Evolutionary conservation across 2,888 invertebrate species (phyloP), one percentile per base, ranked within the genome.

Genomic region (Agrochola circellaris): DNA sequence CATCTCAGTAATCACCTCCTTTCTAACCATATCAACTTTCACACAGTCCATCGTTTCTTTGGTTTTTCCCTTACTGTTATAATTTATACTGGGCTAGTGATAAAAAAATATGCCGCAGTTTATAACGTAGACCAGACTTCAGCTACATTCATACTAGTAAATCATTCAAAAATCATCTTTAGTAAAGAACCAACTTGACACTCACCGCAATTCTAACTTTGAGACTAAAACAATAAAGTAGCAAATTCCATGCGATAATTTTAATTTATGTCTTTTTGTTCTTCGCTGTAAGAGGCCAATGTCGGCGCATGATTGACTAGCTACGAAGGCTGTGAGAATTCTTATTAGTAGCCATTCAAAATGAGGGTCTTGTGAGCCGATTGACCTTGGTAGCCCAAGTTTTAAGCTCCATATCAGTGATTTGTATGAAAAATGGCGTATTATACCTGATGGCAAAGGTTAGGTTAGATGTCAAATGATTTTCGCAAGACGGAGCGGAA

Each of bases 221-320:
- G 66, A 26, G 26, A 20, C 62, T 23, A 66, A 58, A 67, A 68
- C 58, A 69, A 79, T 84, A 88, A 84, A 77, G 87, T 67, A 68
- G 71, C 74, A 79, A 79, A 73, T 87, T 75, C 79, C 65, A 77
- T 82, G 82, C 65, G 65, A 75, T 79, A 75, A 77, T 42, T 73
- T 76, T 85, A 87, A 85, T 87, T 89, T 87, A 83, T 89, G 86
- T 82, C 86, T 81, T 85, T 87, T 87, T 89, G 89, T 85, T 79
- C 74, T 79, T 78, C 72, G 70, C 51, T 45, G 51, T 65, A 82
- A 75, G 78, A 78, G 82, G 84, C 89, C 88, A 88, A 88, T 88
- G 88, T 87, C 88, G 75, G 72, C 69, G 70, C 69, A 83, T 85
- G 88, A 88, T 83, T 89, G 89, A 88, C 80, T 81, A 71, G 73